Evolutionary conservation across 2,113 vertebrate species (phyloP).

Genomic region (Ctenodactylus gundi): DNA sequence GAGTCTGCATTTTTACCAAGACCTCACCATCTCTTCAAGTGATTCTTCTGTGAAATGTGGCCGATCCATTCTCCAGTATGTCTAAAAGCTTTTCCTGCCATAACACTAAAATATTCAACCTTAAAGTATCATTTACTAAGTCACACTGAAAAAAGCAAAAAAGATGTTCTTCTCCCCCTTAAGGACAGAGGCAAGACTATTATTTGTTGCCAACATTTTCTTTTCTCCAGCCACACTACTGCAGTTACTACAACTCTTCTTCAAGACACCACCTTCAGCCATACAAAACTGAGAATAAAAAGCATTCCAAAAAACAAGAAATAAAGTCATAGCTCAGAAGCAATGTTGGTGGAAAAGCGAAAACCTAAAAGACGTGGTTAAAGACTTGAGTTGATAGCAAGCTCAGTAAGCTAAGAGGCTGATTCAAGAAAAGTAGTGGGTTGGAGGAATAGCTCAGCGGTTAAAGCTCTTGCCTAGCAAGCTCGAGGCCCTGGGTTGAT

Average conservation of each 20-base stretch:
- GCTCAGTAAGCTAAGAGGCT: too few relatives aligned
- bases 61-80: neutral
- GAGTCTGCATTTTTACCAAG: neutral
- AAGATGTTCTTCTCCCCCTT: neutral
- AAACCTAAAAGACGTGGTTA: too few relatives aligned
- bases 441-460: too few relatives aligned
- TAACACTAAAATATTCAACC: too few relatives aligned
- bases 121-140: too few relatives aligned
- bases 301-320: neutral
- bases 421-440: neutral
- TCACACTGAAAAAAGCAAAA: too few relatives aligned
- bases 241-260: neutral
- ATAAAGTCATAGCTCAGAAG: neutral
- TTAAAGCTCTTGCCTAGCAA: too few relatives aligned
- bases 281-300: neutral
- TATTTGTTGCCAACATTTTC: neutral
- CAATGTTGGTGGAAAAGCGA: neutral
- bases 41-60: neutral
- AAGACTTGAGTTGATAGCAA: neutral
- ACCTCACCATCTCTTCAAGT: neutral
- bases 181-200: neutral
- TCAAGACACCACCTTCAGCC: neutral
- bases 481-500: too few relatives aligned
- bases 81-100: neutral
- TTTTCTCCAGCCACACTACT: neutral